These are phyloP conservation scores for Cephus pygmeus DNA, from an alignment of 2,888 invertebrate species.

Conservation along the genomic window DNA sequence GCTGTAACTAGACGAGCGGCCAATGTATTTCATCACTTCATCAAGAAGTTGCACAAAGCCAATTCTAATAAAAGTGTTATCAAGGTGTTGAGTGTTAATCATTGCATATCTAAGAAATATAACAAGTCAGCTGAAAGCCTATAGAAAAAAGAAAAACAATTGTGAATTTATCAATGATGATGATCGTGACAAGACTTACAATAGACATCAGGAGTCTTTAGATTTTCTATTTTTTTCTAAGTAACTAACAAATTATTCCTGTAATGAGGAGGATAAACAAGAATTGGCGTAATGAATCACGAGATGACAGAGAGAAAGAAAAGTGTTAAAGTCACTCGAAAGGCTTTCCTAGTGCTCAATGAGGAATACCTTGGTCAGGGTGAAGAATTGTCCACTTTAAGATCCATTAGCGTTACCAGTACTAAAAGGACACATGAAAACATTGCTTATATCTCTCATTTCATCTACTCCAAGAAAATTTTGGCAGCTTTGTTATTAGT, in stretches of 20 bases:
- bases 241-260: not conserved
- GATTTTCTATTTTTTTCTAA: not conserved
- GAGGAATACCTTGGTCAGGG: constrained; percentile 47
- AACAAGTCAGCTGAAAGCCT: not conserved
- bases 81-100: not conserved
- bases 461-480: constrained; percentile 28
- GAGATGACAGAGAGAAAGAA: constrained; percentile 36
- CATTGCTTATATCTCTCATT: constrained; percentile 14
- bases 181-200: not conserved
- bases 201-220: not conserved
- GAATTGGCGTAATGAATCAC: not conserved
- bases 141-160: not conserved
- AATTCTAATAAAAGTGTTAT: not conserved
- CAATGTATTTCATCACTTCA: not conserved
- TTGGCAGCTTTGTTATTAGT: constrained; percentile 31
- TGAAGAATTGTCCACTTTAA: constrained; percentile 42
- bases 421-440: constrained; percentile 17
- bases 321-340: constrained; percentile 38
- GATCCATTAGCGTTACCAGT: constrained; percentile 23
- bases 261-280: not conserved
- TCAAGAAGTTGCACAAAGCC: not conserved
- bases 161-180: not conserved
- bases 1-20: not conserved
- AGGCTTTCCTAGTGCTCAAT: constrained; percentile 43
- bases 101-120: not conserved